phyloP scores from a whole-genome alignment of 2,113 vertebrate species.

The Pteropus alecto region DNA sequence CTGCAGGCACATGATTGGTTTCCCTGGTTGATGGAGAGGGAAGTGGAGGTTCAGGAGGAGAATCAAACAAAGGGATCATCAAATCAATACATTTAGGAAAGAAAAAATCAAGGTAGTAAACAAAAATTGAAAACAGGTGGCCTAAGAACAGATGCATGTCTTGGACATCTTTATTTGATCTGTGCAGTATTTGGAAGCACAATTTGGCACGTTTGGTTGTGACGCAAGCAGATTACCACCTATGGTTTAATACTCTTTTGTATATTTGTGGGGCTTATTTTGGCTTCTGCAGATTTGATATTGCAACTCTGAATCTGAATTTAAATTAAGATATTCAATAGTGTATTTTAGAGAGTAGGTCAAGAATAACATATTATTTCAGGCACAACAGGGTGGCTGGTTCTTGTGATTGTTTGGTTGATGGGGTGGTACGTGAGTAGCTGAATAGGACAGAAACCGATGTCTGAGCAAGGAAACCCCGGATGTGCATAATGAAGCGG shows the following conservation, averaged over 20 bases:
- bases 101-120: background rate
- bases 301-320: background rate
- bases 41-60: background rate
- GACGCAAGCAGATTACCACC: background rate
- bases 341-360: background rate
- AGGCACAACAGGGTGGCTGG: background rate
- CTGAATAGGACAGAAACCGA: accelerated
- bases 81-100: background rate
- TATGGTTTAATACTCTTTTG: background rate
- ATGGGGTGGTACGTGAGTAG: background rate
- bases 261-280: background rate
- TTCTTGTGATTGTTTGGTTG: background rate
- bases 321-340: background rate
- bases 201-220: background rate
- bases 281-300: background rate
- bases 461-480: background rate
- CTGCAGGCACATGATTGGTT: background rate
- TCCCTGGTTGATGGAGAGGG: background rate
- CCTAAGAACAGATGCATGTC: background rate
- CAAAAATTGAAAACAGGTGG: background rate
- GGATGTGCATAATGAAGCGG: accelerated
- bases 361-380: background rate
- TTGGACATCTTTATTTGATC: background rate
- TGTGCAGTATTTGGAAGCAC: background rate
- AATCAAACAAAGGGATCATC: background rate